phyloP scores from a whole-genome alignment of 2,797 vertebrate species.

The Lepilemur ruficaudatus region DNA sequence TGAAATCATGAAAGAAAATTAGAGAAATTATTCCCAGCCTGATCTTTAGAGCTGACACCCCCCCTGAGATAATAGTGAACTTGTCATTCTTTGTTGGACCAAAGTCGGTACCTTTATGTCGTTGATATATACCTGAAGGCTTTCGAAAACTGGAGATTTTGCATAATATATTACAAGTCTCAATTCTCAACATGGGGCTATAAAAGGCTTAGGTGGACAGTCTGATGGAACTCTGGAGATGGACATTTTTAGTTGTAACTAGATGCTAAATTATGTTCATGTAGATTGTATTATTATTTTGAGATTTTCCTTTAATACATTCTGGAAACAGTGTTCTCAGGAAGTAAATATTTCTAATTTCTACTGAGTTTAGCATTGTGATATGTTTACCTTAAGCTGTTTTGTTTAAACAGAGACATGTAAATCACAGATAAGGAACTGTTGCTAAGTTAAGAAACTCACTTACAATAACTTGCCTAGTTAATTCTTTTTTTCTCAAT shows the following conservation, averaged over 20 bases:
- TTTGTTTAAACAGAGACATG: not conserved
- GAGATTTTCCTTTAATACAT: not conserved
- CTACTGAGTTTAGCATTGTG: not conserved
- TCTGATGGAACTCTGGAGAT: not conserved
- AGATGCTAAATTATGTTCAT: not conserved
- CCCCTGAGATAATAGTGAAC: not conserved
- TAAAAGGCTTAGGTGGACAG: not conserved
- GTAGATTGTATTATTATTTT: not conserved
- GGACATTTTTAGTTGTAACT: not conserved
- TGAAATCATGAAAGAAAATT: slow-evolving; percentile 17
- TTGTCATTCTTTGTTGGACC: not conserved
- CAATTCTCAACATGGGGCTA: not conserved
- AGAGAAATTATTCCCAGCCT: not conserved
- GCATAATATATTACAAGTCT: not conserved
- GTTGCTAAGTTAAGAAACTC: not conserved
- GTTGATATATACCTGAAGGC: not conserved
- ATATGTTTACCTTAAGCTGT: not conserved
- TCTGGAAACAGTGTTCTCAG: not conserved
- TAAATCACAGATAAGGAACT: not conserved
- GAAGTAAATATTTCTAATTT: not conserved
- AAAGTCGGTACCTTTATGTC: not conserved
- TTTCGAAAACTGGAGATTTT: not conserved
- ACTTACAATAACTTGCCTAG: not conserved
- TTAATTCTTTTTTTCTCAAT: not conserved
- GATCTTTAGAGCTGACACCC: not conserved